Conservation (phyloP, 2,113 vertebrate species). For the Hippocampus zosterae region DNA sequence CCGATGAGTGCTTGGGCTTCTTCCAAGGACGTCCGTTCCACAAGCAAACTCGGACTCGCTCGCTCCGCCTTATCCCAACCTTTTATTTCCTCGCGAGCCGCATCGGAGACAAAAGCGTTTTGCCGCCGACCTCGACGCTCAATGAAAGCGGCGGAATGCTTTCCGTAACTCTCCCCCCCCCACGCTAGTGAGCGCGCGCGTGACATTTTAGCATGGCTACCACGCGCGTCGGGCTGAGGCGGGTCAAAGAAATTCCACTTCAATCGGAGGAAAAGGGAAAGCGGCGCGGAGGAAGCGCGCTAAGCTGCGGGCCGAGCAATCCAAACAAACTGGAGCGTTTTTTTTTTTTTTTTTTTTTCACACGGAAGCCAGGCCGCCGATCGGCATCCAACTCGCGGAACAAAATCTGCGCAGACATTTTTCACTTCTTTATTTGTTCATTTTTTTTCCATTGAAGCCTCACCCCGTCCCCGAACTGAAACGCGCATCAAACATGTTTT, state of each 20-base stretch:
- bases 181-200: too few relatives aligned
- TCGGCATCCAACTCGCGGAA: background rate
- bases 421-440: background rate
- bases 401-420: background rate
- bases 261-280: background rate
- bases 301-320: background rate
- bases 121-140: too few relatives aligned
- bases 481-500: background rate
- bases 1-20: slow-evolving; percentile 43
- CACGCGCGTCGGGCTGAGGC: background rate
- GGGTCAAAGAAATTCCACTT: background rate
- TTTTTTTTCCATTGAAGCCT: too few relatives aligned
- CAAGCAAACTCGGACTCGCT: slow-evolving; percentile 45
- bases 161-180: too few relatives aligned
- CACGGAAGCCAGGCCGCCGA: background rate
- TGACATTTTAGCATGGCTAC: background rate
- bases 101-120: too few relatives aligned
- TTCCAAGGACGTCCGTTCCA: slow-evolving; percentile 54
- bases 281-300: background rate
- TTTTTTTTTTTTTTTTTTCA: background rate
- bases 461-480: background rate
- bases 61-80: background rate
- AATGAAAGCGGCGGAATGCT: too few relatives aligned
- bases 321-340: background rate
- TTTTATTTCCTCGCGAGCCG: background rate